Evolutionary conservation across 2,888 invertebrate genomes (phyloP).

Genomic region (Tethea ocularis): DNA sequence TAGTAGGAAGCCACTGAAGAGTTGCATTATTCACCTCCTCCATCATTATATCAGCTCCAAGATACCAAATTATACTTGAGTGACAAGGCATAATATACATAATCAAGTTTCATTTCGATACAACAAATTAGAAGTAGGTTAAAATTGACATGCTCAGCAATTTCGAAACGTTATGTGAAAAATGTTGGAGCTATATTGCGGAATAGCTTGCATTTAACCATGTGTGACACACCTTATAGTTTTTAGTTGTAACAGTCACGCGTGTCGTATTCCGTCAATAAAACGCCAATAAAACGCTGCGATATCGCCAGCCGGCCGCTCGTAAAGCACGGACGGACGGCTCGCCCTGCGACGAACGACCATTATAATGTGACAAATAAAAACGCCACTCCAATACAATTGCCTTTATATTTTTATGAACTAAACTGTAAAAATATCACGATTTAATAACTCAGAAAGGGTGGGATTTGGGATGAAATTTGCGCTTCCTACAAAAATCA

Average conservation of each 20-base stretch:
- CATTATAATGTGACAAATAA: slow-evolving; percentile 72
- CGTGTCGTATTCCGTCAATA: slow-evolving; percentile 55
- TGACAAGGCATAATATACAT: too few relatives aligned
- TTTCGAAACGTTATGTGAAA: too few relatives aligned
- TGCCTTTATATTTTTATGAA: slow-evolving; percentile 60
- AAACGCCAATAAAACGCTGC: slow-evolving; percentile 58
- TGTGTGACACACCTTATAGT: slow-evolving; percentile 12
- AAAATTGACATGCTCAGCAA: too few relatives aligned
- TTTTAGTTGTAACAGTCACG: slow-evolving; percentile 22
- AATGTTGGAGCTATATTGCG: too few relatives aligned
- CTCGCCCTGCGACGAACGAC: slow-evolving; percentile 44
- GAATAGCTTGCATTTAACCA: not conserved
- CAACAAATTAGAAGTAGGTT: too few relatives aligned
- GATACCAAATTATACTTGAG: too few relatives aligned
- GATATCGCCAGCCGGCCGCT: slow-evolving; percentile 47
- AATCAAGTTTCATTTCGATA: too few relatives aligned
- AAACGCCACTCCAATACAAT: slow-evolving; percentile 59
- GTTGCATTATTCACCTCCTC: too few relatives aligned
- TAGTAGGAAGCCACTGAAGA: too few relatives aligned
- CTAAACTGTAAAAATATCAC: slow-evolving; percentile 41
- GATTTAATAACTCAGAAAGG: slow-evolving; percentile 15
- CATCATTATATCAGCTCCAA: too few relatives aligned
- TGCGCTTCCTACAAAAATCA: slow-evolving; percentile 1
- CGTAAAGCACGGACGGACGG: slow-evolving; percentile 52
- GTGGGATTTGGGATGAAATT: slow-evolving; percentile 17